Evolutionary conservation across 2,113 vertebrate species (phyloP).

Genomic region (Burhinus oedicnemus): DNA sequence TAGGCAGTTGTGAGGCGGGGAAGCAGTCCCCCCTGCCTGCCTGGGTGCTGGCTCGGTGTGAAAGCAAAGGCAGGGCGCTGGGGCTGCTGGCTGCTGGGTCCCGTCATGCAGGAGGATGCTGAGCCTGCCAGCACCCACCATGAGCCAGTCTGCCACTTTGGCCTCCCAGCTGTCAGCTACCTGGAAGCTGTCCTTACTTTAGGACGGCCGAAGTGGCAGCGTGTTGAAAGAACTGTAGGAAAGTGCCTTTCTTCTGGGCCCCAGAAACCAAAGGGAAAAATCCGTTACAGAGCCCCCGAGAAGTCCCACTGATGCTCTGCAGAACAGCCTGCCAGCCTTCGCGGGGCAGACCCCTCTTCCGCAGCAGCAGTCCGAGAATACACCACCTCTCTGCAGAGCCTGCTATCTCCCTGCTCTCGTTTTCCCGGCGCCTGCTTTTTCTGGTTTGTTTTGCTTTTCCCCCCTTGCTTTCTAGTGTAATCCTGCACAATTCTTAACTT

Average conservation of each 20-base stretch:
- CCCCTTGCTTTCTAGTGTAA: background rate
- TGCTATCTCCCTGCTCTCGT: background rate
- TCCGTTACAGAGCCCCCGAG: background rate
- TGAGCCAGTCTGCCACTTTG: too few species aligned
- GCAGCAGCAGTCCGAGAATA: background rate
- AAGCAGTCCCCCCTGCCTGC: background rate
- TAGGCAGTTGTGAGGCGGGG: background rate
- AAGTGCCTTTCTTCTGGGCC: background rate
- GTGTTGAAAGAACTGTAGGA: background rate
- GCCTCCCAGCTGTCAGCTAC: background rate
- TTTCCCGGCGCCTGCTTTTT: accelerated
- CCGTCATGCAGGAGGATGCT: background rate
- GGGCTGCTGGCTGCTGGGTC: background rate
- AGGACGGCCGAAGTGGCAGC: accelerated
- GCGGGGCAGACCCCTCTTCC: background rate
- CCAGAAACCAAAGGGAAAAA: background rate
- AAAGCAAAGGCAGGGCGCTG: background rate
- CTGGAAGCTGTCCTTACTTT: background rate
- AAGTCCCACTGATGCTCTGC: too few species aligned
- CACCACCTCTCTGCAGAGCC: background rate
- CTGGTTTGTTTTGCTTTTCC: background rate
- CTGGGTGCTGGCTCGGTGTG: background rate
- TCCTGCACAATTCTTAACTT: background rate
- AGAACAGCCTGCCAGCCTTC: background rate
- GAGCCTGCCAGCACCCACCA: background rate